phyloP scores from a whole-genome alignment of 2,797 vertebrate genomes.

The Loris lydekkerianus region DNA sequence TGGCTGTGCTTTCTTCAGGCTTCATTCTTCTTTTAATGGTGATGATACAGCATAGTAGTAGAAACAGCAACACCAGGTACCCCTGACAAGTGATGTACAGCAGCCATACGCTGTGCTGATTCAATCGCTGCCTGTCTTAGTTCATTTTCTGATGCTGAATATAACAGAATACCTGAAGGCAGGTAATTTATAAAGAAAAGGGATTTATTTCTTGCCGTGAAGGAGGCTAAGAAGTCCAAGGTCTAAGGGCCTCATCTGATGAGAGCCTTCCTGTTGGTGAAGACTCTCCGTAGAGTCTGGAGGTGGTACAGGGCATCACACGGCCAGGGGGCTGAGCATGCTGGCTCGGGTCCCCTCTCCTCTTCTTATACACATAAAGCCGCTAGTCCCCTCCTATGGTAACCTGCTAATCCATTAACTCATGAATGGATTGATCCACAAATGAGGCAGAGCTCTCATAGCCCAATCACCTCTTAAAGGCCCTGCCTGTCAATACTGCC shows the following conservation, averaged over 20 bases:
- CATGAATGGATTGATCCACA: neutral
- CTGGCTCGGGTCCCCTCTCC: neutral
- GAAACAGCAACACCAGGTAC: neutral
- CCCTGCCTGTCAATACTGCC: neutral
- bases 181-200: neutral
- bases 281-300: neutral
- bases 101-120: neutral
- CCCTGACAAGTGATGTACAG: neutral
- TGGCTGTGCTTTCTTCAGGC: accelerated
- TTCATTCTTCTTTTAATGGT: neutral
- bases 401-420: neutral
- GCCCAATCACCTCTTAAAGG: neutral
- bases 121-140: neutral
- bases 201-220: neutral
- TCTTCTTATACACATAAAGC: neutral
- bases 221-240: neutral
- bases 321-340: neutral
- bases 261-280: neutral
- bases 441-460: neutral
- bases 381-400: neutral
- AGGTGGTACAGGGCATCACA: neutral
- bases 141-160: neutral
- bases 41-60: neutral
- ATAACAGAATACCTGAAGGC: neutral
- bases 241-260: neutral